Conservation (phyloP, 1,140 invertebrate species). For the Lethrus apterus region DNA sequence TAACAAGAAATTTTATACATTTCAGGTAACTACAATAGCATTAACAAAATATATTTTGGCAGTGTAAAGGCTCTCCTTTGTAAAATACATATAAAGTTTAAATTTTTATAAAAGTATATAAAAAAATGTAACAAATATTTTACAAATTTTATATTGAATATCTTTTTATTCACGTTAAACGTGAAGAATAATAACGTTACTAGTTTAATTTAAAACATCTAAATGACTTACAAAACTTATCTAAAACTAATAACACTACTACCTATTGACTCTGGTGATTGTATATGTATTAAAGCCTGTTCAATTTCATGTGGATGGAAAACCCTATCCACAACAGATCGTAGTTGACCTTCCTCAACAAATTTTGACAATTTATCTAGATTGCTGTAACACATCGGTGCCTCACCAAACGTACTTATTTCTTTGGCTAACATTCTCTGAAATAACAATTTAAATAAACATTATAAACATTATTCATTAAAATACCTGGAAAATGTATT, state of each 20-base stretch:
- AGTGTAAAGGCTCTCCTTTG: too few relatives aligned
- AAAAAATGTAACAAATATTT: too few relatives aligned
- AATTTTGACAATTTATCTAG: slow-evolving; percentile 47
- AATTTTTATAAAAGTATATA: too few relatives aligned
- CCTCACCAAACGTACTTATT: slow-evolving; percentile 42
- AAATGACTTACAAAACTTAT: too few relatives aligned
- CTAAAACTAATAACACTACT: slow-evolving; percentile 66
- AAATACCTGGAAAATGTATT: slow-evolving; percentile 2
- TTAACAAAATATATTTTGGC: too few relatives aligned
- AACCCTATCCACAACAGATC: slow-evolving; percentile 55
- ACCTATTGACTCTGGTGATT: slow-evolving; percentile 59
- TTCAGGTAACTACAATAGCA: too few relatives aligned
- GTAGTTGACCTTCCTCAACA: slow-evolving; percentile 48
- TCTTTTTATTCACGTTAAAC: too few relatives aligned
- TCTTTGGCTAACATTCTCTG: slow-evolving; percentile 36
- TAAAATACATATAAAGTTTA: too few relatives aligned
- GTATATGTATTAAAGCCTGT: slow-evolving; percentile 58
- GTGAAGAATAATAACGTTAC: too few relatives aligned
- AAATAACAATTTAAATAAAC: slow-evolving; percentile 16
- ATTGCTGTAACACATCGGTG: slow-evolving; percentile 42
- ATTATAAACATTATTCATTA: slow-evolving; percentile 4
- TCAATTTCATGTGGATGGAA: slow-evolving; percentile 63
- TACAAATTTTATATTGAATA: too few relatives aligned
- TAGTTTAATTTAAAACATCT: too few relatives aligned
- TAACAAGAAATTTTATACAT: too few relatives aligned